Evolutionary conservation across 2,888 invertebrate species (phyloP), one percentile per base, ranked within the genome.

Genomic region (Caenorhabditis sinica): DNA sequence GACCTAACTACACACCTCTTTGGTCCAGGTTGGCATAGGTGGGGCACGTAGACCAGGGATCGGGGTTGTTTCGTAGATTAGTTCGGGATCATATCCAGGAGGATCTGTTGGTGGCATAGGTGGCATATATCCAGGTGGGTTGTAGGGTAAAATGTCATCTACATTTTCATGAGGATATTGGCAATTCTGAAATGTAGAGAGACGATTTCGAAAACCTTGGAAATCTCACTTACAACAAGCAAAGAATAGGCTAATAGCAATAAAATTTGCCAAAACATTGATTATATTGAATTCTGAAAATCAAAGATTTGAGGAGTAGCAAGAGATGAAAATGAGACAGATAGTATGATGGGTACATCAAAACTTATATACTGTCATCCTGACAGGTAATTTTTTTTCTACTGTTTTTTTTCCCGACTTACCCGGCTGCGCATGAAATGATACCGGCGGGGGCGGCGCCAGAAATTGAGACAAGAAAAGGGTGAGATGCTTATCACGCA

Each of bases 401-500:
- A n/a, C 60, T 60, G 15, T 33, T 51, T 60, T 45, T 61, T 45
- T 61, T 43, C 45, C 40, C 30, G 15, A 53, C 45, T 71, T 53
- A 51, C 69, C 63, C 51, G 20, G 61, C 69, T 79, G 77, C 69
- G 71, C 68, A 51, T 36, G 60, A 60, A 63, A 63, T 65, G 80
- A 80, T 80, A 80, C 36, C 53, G 63, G 45, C 33, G 36, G 65
- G 65, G 72, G 71, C 72, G 69, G 49, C 53, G 69, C 30, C 51
- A 36, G 61, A 25, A 72, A 65, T 79, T 72, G 65, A 71, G 63
- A 75, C 75, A 75, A 45, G 40, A 40, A 45, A 20, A 40, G 53
- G 60, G 40, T 60, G 60, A 80, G 80, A 80, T 80, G 80, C 80
- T 80, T 80, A 80, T 80, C 80, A 80, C 80, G 72, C 72, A 72